These are phyloP conservation scores for Drosophila seguyi DNA, from an alignment of 1,140 invertebrate genomes.

Conservation along the genomic window DNA sequence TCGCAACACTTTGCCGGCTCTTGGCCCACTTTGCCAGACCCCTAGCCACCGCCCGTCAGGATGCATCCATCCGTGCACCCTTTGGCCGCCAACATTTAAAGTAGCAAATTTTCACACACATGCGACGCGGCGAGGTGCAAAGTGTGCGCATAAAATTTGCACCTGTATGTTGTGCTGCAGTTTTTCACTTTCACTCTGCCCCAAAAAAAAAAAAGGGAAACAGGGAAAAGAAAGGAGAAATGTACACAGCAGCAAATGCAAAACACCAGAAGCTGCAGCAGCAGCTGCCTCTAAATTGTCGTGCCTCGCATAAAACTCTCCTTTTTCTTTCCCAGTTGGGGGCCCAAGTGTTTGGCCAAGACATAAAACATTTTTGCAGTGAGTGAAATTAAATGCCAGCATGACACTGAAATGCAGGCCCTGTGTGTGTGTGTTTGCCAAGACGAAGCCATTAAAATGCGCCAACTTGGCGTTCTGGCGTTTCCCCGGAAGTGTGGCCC, in stretches of 20 bases:
- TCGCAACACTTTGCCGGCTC: conserved; percentile 69
- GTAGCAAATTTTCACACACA: conserved; percentile 68
- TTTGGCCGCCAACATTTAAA: conserved; percentile 71
- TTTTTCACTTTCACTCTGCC: conserved; percentile 70
- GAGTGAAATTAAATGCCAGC: conserved; percentile 83
- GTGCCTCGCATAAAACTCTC: conserved; percentile 68
- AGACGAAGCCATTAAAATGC: conserved; percentile 80
- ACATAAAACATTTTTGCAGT: conserved; percentile 82
- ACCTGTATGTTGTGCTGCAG: conserved; percentile 56
- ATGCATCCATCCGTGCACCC: conserved; percentile 43
- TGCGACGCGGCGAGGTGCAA: conserved; percentile 61
- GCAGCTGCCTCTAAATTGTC: conserved; percentile 74
- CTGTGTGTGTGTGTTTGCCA: conserved; percentile 32
- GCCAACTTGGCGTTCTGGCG: conserved; percentile 67
- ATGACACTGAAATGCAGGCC: conserved; percentile 77
- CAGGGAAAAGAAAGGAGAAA: conserved; percentile 7
- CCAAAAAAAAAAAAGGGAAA: conserved; percentile 24
- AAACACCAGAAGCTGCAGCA: conserved; percentile 42
- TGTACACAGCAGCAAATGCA: conserved; percentile 62
- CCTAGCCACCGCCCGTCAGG: conserved; percentile 21
- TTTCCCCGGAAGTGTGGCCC: conserved; percentile 60
- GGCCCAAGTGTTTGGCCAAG: conserved; percentile 76
- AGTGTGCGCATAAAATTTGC: conserved; percentile 79
- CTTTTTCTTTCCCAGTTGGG: conserved; percentile 31
- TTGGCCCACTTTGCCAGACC: conserved; percentile 33